A percentile compares a stretch with the other conserved stretches of the same genome.
phyloP scores from a whole-genome alignment of 2,888 invertebrate species.

The Saturnia pavonia region DNA sequence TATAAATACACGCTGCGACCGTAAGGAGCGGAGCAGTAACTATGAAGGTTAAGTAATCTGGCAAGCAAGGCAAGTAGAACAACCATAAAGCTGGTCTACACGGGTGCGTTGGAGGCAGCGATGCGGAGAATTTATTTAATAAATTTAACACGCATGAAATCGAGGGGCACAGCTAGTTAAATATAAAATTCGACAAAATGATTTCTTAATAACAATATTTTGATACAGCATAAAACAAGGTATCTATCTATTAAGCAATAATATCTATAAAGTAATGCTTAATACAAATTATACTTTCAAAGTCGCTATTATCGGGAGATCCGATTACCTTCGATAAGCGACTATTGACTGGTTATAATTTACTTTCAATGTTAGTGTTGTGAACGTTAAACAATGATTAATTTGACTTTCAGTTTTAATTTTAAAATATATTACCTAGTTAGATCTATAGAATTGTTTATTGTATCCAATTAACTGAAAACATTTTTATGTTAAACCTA shows the following conservation, averaged over 20 bases:
- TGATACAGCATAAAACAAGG: constrained; percentile 7
- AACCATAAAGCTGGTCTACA: too few relatives aligned
- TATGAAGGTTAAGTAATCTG: too few relatives aligned
- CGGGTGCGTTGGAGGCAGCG: too few relatives aligned
- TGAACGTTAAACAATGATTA: constrained; percentile 5
- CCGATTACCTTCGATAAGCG: constrained; percentile 19
- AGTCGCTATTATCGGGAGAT: constrained; percentile 14
- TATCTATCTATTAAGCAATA: background rate
- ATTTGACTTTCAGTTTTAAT: background rate
- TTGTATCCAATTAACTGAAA: background rate
- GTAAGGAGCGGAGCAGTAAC: too few relatives aligned
- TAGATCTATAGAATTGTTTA: background rate
- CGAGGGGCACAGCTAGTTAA: too few relatives aligned
- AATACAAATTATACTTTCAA: constrained; percentile 17
- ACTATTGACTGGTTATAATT: constrained; percentile 17
- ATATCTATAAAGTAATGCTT: background rate
- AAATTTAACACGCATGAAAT: too few relatives aligned
- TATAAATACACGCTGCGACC: too few relatives aligned
- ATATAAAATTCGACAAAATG: too few relatives aligned
- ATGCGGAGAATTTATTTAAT: too few relatives aligned
- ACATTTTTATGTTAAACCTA: background rate
- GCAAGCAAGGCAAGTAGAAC: too few relatives aligned
- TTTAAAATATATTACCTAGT: background rate
- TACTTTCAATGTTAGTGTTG: constrained; percentile 22
- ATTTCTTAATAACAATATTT: constrained; percentile 1